Percentiles rank a stretch among this genome's conserved stretches.
Evolutionary conservation across 2,888 invertebrate genomes (phyloP).

Genomic region (Ephialtes manifestator): DNA sequence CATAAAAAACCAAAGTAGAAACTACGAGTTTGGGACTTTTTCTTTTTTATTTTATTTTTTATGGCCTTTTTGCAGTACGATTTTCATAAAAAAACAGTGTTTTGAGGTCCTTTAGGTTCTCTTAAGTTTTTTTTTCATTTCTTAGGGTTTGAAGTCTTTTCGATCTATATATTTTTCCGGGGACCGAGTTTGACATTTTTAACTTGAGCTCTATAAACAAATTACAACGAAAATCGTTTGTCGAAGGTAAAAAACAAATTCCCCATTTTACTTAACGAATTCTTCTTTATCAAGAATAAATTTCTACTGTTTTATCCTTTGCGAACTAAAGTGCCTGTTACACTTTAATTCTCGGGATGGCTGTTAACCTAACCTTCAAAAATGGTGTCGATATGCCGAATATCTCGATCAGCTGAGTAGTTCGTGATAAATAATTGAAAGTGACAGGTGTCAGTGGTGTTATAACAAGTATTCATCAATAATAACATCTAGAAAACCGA

Average conservation of each 20-base stretch:
- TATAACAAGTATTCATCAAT: background rate
- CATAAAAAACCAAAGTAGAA: too few species aligned
- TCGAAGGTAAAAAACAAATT: background rate
- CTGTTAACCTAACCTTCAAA: constrained; percentile 11
- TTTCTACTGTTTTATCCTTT: background rate
- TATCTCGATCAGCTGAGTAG: constrained; percentile 1
- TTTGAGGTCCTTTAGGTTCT: too few species aligned
- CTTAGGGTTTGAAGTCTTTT: too few species aligned
- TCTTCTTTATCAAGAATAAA: background rate
- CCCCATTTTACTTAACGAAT: background rate
- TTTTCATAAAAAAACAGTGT: too few species aligned
- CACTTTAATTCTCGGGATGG: background rate
- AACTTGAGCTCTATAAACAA: too few species aligned
- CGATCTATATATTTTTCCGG: too few species aligned
- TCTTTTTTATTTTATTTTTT: too few species aligned
- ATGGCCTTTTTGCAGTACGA: too few species aligned
- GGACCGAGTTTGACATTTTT: too few species aligned
- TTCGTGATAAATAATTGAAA: constrained; percentile 23
- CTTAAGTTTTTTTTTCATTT: too few species aligned
- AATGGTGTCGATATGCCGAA: constrained; percentile 3
- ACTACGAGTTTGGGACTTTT: too few species aligned
- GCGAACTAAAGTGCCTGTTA: background rate
- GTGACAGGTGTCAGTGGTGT: constrained; percentile 31
- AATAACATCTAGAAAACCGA: constrained; percentile 2
- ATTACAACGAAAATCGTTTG: too few species aligned